Percentiles rank a stretch among this genome's conserved stretches.
Conservation (phyloP, 2,113 vertebrate genomes). For the Notarius quadriscutis region DNA sequence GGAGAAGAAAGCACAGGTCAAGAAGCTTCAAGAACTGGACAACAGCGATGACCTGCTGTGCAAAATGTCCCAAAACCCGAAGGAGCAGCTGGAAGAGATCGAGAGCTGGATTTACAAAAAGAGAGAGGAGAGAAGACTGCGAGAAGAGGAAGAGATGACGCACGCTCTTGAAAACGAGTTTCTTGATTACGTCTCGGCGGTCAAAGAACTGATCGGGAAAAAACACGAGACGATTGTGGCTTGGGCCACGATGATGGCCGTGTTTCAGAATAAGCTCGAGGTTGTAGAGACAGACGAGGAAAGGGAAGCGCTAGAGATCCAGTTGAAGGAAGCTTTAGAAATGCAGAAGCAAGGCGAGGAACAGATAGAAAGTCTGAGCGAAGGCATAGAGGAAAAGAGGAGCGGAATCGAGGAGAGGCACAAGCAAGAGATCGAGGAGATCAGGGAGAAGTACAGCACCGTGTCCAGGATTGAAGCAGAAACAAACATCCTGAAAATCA, state of each 20-base stretch:
- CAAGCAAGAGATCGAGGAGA: neutral
- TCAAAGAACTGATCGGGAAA: neutral
- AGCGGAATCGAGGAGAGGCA: constrained; percentile 3
- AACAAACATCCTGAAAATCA: constrained; percentile 22
- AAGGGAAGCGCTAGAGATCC: neutral
- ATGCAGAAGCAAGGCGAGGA: neutral
- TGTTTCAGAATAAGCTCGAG: neutral
- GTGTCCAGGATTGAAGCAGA: constrained; percentile 29
- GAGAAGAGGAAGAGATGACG: constrained; percentile 13
- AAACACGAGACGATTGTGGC: constrained; percentile 15
- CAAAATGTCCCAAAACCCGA: constrained; percentile 4
- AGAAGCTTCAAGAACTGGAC: neutral
- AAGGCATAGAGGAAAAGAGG: constrained; percentile 9
- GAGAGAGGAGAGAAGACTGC: constrained; percentile 16
- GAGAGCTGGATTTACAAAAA: constrained; percentile 13
- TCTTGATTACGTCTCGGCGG: neutral
- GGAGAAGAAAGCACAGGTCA: neutral
- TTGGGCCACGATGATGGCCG: neutral
- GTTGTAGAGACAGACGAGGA: neutral
- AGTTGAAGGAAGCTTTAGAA: constrained; percentile 6
- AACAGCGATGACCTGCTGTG: neutral
- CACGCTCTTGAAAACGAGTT: constrained; percentile 26
- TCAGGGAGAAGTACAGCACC: constrained; percentile 29
- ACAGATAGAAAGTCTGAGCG: neutral
- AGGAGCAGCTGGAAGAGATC: constrained; percentile 4